Evolutionary conservation across 1,140 invertebrate genomes (phyloP).

Genomic region (Drusus annulatus): DNA sequence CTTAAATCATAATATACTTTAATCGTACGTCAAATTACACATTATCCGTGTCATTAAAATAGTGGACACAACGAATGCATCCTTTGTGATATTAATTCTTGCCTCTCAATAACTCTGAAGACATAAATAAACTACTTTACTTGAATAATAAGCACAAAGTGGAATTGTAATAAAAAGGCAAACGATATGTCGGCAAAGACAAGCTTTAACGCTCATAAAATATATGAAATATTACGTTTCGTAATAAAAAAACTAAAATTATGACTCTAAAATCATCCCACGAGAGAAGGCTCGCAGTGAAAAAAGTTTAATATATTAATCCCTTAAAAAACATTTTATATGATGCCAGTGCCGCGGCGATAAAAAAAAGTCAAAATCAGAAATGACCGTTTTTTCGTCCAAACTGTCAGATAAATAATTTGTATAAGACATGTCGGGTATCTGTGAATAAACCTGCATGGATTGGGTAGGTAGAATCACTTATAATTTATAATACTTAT

Average conservation of each 20-base stretch:
- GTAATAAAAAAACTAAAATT: constrained; percentile 52
- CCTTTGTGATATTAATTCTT: constrained; percentile 12
- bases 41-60: too few species aligned
- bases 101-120: constrained; percentile 22
- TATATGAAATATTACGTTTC: constrained; percentile 57
- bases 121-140: constrained; percentile 54
- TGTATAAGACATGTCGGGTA: constrained; percentile 23
- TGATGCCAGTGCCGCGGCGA: constrained; percentile 17
- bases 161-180: constrained; percentile 53
- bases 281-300: constrained; percentile 34
- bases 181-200: constrained; percentile 54
- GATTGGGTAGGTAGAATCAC: too few species aligned
- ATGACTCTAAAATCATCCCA: constrained; percentile 48
- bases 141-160: constrained; percentile 55
- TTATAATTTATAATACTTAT: too few species aligned
- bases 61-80: background rate
- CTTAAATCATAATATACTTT: too few species aligned
- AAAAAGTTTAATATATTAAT: constrained; percentile 55
- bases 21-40: too few species aligned
- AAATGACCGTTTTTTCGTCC: constrained; percentile 49
- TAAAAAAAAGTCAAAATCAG: constrained; percentile 54
- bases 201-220: constrained; percentile 52
- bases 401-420: constrained; percentile 50
- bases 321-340: constrained; percentile 49
- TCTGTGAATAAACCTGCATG: background rate